phyloP scores from a whole-genome alignment of 64 coral and sea anemone species.

The Porites lutea region DNA sequence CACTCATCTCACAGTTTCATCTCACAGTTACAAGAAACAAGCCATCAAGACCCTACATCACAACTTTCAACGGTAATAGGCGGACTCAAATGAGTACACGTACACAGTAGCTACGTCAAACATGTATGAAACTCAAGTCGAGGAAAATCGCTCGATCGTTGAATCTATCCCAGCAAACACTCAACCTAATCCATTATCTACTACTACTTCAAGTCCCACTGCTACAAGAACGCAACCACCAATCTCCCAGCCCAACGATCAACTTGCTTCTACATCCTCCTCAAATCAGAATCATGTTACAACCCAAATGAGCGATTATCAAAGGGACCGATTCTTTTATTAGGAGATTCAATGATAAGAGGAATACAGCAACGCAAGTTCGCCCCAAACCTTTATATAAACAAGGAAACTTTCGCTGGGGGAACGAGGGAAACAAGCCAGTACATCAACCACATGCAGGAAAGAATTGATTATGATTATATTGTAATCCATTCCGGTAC shows the following conservation, averaged over 20 bases:
- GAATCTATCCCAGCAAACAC: background rate
- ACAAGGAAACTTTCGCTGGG: constrained; percentile 17
- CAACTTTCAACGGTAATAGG: background rate
- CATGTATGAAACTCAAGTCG: background rate
- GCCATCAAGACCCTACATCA: background rate
- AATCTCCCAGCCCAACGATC: background rate
- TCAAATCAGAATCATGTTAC: background rate
- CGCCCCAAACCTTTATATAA: background rate
- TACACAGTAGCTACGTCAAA: constrained; percentile 1
- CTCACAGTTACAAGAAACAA: background rate
- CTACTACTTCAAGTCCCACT: background rate
- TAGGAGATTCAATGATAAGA: constrained; percentile 29
- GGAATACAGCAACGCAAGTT: constrained; percentile 7
- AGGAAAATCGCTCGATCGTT: background rate
- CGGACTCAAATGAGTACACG: background rate
- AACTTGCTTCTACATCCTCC: background rate
- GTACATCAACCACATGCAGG: background rate
- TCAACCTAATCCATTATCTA: background rate
- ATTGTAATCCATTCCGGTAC: constrained; percentile 46
- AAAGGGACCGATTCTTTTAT: background rate
- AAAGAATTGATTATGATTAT: background rate
- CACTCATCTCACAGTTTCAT: background rate
- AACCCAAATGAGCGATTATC: background rate
- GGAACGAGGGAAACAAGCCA: constrained; percentile 27
- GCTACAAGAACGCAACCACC: background rate